Evolutionary conservation across 2,797 vertebrate species (phyloP).

Genomic region (Sternotherus odoratus): DNA sequence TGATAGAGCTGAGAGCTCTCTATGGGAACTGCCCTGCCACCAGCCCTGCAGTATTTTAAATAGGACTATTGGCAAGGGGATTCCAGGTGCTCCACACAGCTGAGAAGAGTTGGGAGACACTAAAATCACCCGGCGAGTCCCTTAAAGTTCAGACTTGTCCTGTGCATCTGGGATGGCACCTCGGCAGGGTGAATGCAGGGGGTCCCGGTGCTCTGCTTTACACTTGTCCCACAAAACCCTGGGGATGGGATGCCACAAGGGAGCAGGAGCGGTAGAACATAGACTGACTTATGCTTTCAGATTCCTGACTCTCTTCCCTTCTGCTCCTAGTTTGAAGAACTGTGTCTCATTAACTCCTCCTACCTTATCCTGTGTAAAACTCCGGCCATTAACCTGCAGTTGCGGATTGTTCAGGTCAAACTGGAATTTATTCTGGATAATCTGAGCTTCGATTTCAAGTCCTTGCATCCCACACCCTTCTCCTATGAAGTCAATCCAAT

Average conservation of each 20-base stretch:
- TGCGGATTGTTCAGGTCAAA: conserved; percentile 78
- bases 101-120: background rate
- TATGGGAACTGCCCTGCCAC: too few species aligned
- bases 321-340: conserved; percentile 86
- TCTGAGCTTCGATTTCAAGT: conserved; percentile 89
- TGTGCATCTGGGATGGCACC: background rate
- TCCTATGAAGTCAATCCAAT: conserved; percentile 90
- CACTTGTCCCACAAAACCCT: background rate
- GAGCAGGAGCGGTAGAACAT: background rate
- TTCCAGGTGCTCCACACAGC: background rate
- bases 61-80: background rate
- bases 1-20: background rate
- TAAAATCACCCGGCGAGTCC: conserved; percentile 39
- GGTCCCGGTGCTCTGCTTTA: background rate
- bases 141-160: conserved; percentile 21
- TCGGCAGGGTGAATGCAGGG: background rate
- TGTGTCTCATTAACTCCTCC: conserved; percentile 90
- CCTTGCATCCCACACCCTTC: conserved; percentile 85
- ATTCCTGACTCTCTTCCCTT: background rate
- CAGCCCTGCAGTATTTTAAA: too few species aligned
- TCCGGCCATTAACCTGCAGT: conserved; percentile 85
- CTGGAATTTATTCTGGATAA: conserved; percentile 95
- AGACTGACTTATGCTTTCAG: background rate
- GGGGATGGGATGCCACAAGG: background rate
- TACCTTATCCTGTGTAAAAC: conserved; percentile 90